Percentiles rank a stretch among this genome's conserved stretches.
These are phyloP conservation scores for Falco novaeseelandiae DNA, from an alignment of 2,797 vertebrate species.

Conservation along the genomic window DNA sequence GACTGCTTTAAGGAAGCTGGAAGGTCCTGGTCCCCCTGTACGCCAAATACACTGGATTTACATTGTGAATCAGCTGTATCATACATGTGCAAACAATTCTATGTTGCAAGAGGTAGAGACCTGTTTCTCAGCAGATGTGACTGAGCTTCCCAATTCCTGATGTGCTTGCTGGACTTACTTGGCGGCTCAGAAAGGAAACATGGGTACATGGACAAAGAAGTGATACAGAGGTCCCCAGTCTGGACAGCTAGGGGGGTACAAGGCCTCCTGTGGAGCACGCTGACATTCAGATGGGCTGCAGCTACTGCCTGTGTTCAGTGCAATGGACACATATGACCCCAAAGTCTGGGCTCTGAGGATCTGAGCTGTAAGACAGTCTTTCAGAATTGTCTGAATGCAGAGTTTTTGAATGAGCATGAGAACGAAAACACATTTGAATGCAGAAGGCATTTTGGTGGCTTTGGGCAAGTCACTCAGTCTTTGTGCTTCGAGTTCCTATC, in stretches of 20 bases:
- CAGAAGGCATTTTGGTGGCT: neutral
- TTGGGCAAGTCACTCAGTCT: neutral
- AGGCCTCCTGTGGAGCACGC: neutral
- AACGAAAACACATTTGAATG: too few species aligned
- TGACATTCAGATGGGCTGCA: neutral
- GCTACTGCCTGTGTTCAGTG: neutral
- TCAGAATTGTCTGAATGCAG: neutral
- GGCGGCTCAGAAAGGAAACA: neutral
- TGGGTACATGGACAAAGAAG: neutral
- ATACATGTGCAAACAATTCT: neutral
- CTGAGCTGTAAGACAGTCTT: neutral
- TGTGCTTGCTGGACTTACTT: neutral
- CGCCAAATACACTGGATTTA: too few species aligned
- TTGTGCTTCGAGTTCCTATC: neutral
- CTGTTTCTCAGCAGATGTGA: neutral
- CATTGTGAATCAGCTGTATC: too few species aligned
- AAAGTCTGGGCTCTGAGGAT: neutral
- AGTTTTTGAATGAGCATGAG: too few species aligned
- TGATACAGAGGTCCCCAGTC: neutral
- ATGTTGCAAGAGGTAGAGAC: neutral
- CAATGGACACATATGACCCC: neutral
- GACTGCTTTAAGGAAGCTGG: neutral
- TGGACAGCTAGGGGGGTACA: too few species aligned
- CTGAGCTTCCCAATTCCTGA: neutral
- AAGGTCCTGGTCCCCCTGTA: neutral